phyloP scores from a whole-genome alignment of 2,797 vertebrate genomes.

The Gephyroberyx darwinii region DNA sequence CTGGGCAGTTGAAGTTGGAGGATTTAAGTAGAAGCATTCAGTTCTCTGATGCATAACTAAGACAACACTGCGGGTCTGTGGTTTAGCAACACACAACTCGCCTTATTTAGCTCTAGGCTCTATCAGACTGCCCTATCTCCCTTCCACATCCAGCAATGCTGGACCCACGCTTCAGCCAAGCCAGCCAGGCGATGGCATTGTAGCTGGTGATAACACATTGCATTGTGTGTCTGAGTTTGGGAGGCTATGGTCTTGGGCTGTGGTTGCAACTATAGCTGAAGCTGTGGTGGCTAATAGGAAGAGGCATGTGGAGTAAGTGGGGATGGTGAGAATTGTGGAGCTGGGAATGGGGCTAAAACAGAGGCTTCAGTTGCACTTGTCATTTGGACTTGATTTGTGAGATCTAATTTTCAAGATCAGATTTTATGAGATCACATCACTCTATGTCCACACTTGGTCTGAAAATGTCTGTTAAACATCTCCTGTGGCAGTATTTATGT shows the following conservation, averaged over 20 bases:
- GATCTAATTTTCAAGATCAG: background rate
- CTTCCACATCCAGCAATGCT: conserved; percentile 65
- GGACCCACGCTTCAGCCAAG: conserved; percentile 56
- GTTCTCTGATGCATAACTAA: conserved; percentile 78
- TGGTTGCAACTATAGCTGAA: conserved; percentile 51
- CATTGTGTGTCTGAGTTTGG: conserved; percentile 63
- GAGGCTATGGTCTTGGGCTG: conserved; percentile 52
- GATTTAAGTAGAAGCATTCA: conserved; percentile 62
- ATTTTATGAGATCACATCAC: background rate
- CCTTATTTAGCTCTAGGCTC: conserved; percentile 60
- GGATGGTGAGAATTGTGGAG: background rate
- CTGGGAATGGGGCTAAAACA: conserved; percentile 2
- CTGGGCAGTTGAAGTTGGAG: conserved; percentile 49
- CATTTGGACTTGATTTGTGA: conserved; percentile 20
- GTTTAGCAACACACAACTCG: conserved; percentile 59
- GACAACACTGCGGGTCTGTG: conserved; percentile 66
- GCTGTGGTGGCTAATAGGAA: conserved; percentile 12
- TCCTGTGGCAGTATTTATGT: background rate
- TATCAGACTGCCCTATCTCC: conserved; percentile 68
- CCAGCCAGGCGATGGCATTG: conserved; percentile 73
- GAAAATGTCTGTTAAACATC: background rate
- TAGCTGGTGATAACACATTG: conserved; percentile 67
- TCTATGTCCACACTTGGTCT: background rate
- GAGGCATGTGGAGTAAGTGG: conserved; percentile 12
- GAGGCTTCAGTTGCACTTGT: background rate